Evolutionary conservation across 2,888 invertebrate genomes (phyloP).

Genomic region (Leucoma salicis): DNA sequence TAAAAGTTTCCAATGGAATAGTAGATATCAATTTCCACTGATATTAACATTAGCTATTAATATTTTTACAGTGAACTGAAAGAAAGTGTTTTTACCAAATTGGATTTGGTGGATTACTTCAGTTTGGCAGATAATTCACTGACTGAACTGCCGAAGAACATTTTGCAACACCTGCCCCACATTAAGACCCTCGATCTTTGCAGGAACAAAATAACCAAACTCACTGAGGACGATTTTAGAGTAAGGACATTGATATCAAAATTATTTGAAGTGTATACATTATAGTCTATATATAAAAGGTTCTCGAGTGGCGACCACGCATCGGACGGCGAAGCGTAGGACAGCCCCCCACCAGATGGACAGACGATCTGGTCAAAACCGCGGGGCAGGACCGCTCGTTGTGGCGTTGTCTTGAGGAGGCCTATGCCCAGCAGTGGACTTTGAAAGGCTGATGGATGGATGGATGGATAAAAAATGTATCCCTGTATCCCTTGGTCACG

Average conservation of each 20-base stretch:
- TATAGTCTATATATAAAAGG: background rate
- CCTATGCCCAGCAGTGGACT: too few relatives aligned
- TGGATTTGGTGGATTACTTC: constrained; percentile 87
- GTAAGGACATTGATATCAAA: constrained; percentile 64
- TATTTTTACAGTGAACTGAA: constrained; percentile 84
- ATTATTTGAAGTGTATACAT: background rate
- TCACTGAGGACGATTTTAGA: constrained; percentile 89
- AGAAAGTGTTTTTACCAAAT: constrained; percentile 88
- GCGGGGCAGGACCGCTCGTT: too few relatives aligned
- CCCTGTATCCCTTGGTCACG: too few relatives aligned
- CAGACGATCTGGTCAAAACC: too few relatives aligned
- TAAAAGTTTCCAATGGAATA: too few relatives aligned
- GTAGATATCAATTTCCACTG: too few relatives aligned
- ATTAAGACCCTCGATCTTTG: constrained; percentile 91
- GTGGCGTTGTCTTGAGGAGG: too few relatives aligned
- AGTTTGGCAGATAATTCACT: constrained; percentile 91
- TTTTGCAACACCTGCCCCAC: constrained; percentile 88
- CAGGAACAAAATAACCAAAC: constrained; percentile 88
- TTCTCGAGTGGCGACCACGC: too few relatives aligned
- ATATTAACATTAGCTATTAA: constrained; percentile 4
- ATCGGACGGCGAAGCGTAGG: too few relatives aligned
- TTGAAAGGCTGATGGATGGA: too few relatives aligned
- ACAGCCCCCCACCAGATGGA: too few relatives aligned
- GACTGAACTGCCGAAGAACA: constrained; percentile 87
- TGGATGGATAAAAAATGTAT: too few relatives aligned